These are phyloP conservation scores for Donacobius atricapilla DNA, from an alignment of 2,113 vertebrate species.

Conservation along the genomic window DNA sequence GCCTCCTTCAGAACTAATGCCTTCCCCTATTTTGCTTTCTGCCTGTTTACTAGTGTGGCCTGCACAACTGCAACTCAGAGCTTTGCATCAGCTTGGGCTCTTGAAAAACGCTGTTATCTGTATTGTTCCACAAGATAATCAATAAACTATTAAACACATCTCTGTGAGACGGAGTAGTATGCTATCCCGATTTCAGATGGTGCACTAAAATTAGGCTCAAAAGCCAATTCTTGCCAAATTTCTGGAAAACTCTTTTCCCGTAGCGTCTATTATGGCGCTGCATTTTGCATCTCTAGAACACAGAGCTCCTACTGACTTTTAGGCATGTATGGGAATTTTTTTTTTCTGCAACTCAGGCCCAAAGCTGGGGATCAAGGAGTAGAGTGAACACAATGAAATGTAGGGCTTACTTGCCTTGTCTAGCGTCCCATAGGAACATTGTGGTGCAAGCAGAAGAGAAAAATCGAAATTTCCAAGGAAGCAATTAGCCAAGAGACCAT, in stretches of 20 bases:
- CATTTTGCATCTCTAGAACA: background rate
- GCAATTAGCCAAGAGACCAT: background rate
- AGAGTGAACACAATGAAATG: background rate
- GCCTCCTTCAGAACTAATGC: background rate
- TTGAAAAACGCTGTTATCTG: background rate
- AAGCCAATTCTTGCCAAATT: background rate
- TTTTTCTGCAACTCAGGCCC: background rate
- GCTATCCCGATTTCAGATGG: background rate
- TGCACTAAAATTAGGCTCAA: background rate
- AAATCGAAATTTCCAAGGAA: constrained; percentile 3
- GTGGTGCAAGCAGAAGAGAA: background rate
- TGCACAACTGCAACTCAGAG: background rate
- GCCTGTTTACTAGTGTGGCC: background rate
- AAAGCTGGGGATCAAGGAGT: background rate
- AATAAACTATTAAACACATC: background rate
- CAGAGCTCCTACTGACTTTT: background rate
- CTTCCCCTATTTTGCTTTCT: background rate
- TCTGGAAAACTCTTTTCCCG: background rate
- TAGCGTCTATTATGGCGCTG: background rate
- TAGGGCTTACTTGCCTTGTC: background rate
- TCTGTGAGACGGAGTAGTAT: background rate
- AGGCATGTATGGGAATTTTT: background rate
- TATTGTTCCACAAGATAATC: background rate
- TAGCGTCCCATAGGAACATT: background rate
- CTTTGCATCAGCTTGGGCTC: background rate